Evolutionary conservation across 2,113 vertebrate species (phyloP), one percentile per base, ranked within the genome.

Genomic region (Corvus cornix): DNA sequence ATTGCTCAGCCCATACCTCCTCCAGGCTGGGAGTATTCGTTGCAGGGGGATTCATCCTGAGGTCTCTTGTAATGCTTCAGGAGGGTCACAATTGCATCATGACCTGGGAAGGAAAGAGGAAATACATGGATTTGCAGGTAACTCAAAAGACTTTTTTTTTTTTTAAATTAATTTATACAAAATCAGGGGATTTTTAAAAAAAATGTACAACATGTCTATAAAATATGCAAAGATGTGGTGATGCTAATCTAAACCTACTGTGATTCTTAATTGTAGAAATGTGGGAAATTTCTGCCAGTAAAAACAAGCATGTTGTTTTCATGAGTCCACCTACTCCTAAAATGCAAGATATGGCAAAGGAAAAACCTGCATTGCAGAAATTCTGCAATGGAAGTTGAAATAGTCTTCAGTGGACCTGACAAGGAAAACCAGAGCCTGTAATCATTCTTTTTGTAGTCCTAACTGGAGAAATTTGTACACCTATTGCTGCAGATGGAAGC

Each of bases 1-100:
- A 16, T 52, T 76, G 56, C 69, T 83, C 59, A 73, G 88, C 73
- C 27, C 53, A 4, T 97, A 99, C 99, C 99, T 98, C 99, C 99
- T 97, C 99, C 99, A 91, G 99, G 99, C 76, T 99, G 99, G 13
- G 99, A 99, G 95, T 99, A 99, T 81, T 99, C 99, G 33, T 99
- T 99, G 90, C 98, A 99, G 33, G 99, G 98, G 13, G 99, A 98
- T 68, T 99, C 99, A 64, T 99, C 99, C 89, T 98, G 98, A 2
- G 99, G 98, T 68, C 99, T 98, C 94, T 99, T 99, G 95, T 99
- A 99, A 94, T 99, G 99, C 96, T 99, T 99, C 94, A 99, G 97
- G 62, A 99, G 98, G 27, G 99, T 99, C 87, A 99, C 98, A 33
- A 99, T 99, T 72, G 98, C 98, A 93, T 99, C 99, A 0, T 99